Evolutionary conservation across 2,888 invertebrate species (phyloP), one percentile per base, ranked within the genome.

Genomic region (Callyntrura guangdongensis): DNA sequence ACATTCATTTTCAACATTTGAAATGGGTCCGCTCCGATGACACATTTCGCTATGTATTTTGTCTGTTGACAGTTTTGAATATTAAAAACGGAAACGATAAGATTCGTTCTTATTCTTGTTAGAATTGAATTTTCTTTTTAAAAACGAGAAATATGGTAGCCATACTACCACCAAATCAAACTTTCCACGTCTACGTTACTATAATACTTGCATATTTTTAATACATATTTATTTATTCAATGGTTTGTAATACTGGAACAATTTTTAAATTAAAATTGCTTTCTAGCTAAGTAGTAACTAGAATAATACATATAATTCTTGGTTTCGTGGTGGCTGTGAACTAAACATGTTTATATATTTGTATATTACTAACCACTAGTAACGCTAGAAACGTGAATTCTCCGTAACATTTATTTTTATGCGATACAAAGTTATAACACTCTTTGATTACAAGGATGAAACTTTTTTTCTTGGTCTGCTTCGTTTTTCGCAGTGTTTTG

Each of bases 51-150:
- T 9, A 22, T 8, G 22, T 9, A 67, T 67, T n/a, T n/a, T n/a
- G n/a, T n/a, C n/a, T 25, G 64, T 27, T 67, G 64, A 67, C 64
- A 67, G 64, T 67, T 67, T 67, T 25, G 27, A 67, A 67, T 27
- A 27, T 25, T 67, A 67, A 67, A 36, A 27, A 67, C 14, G 1
- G 64, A n/a, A n/a, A 56, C n/a, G 56, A 27, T 12, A 25, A 67
- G 64, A 12, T 14, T 67, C 64, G 12, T 27, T 61, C 61, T 2
- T 25, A 25, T 61, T 61, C n/a, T n/a, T n/a, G n/a, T n/a, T n/a
- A n/a, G n/a, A n/a, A 36, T 36, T 36, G 36, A 36, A 4, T 36
- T 36, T 36, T 36, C 6, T 2, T 36, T 36, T 36, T 4, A 36
- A 36, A 36, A 36, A 36, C 2, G 2, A 36, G 36, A 36, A 36